Conservation (phyloP, 2,888 invertebrate species). For the Rotaria magnacalcarata region DNA sequence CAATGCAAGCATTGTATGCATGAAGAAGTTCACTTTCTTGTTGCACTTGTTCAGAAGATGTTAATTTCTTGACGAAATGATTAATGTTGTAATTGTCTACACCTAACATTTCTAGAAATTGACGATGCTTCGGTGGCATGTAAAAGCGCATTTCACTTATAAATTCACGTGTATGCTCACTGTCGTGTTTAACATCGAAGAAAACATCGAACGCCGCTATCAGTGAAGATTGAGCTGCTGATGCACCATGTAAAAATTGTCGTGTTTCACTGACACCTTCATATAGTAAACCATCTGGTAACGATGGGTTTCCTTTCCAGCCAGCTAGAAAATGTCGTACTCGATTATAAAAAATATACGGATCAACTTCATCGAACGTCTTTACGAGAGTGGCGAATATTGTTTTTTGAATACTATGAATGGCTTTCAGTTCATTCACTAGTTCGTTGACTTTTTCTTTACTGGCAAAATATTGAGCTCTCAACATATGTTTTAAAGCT, state of each 20-base stretch:
- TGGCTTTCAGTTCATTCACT: background rate
- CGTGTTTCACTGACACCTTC: background rate
- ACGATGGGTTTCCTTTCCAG: background rate
- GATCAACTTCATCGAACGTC: background rate
- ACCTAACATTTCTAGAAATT: background rate
- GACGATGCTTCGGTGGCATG: background rate
- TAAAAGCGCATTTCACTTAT: background rate
- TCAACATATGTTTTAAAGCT: constrained; percentile 9
- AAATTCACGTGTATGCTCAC: background rate
- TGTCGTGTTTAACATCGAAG: background rate
- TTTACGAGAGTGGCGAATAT: background rate
- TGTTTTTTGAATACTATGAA: background rate
- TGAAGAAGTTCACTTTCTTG: background rate
- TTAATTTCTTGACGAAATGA: background rate
- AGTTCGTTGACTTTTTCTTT: background rate
- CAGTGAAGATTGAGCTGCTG: background rate
- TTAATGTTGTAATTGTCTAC: background rate
- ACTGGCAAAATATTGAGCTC: background rate
- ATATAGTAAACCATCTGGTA: background rate
- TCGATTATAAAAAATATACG: background rate
- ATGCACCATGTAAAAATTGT: background rate
- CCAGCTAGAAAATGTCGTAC: background rate
- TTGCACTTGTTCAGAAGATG: background rate
- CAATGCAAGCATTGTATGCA: background rate
- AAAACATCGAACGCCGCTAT: background rate